phyloP scores from a whole-genome alignment of 37 sponge, comb jelly and placozoan genomes.

The Dysidea cf. avara region DNA sequence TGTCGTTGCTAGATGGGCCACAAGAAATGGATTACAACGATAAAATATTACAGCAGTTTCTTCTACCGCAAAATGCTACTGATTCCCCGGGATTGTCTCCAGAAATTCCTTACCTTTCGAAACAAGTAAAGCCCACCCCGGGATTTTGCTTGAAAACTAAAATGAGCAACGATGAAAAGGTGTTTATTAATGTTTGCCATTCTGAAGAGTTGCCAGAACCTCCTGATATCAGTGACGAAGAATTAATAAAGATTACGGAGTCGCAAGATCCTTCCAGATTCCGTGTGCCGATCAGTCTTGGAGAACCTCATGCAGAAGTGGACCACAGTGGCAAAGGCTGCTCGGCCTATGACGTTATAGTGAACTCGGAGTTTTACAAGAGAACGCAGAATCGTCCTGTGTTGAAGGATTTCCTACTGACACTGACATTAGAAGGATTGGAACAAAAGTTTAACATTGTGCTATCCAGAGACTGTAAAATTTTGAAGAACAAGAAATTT shows the following conservation, averaged over 20 bases:
- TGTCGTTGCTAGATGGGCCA: too few relatives aligned
- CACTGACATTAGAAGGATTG: slow-evolving; percentile 86
- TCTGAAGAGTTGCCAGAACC: slow-evolving; percentile 85
- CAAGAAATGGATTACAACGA: too few relatives aligned
- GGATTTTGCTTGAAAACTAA: slow-evolving; percentile 87
- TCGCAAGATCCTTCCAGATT: slow-evolving; percentile 77
- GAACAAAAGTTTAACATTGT: slow-evolving; percentile 77
- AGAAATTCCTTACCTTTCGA: too few relatives aligned
- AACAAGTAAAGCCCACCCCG: too few relatives aligned
- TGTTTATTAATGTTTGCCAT: slow-evolving; percentile 87
- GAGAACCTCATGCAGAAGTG: slow-evolving; percentile 86
- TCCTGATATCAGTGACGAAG: slow-evolving; percentile 82
- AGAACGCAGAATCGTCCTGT: slow-evolving; percentile 50
- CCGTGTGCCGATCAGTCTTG: slow-evolving; percentile 87
- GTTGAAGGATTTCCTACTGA: slow-evolving; percentile 78
- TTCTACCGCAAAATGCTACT: too few relatives aligned
- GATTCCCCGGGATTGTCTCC: too few relatives aligned
- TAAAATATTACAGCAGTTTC: too few relatives aligned
- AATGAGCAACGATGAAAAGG: slow-evolving; percentile 74
- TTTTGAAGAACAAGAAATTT: slow-evolving; percentile 75
- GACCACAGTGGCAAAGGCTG: slow-evolving; percentile 90
- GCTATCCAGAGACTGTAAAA: slow-evolving; percentile 77
- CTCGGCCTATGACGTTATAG: slow-evolving; percentile 83
- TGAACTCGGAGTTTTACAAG: slow-evolving; percentile 64
- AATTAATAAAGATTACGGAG: slow-evolving; percentile 61